Conservation (phyloP, 2,888 invertebrate genomes). For the Teleogryllus oceanicus region DNA sequence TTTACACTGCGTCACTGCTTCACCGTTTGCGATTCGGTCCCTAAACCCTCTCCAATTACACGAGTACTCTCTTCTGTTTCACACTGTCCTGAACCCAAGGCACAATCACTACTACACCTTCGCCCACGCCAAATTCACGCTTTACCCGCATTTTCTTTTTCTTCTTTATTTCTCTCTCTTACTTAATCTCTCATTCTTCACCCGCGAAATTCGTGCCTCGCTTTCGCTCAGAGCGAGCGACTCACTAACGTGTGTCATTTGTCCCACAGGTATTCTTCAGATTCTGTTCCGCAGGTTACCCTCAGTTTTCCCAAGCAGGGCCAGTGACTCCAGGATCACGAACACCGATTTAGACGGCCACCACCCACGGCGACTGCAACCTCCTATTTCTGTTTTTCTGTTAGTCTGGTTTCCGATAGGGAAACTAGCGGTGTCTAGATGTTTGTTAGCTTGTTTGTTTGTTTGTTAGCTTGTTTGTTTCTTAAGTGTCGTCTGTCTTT, state of each 20-base stretch:
- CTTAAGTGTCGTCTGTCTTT: slow-evolving; percentile 2
- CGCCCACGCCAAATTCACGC: neutral
- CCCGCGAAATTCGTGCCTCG: slow-evolving; percentile 1
- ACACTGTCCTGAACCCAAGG: neutral
- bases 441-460: slow-evolving; percentile 7
- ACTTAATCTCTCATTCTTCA: neutral
- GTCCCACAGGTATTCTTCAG: slow-evolving; percentile 9
- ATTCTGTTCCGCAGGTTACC: slow-evolving; percentile 1
- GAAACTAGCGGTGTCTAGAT: slow-evolving; percentile 9
- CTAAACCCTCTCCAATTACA: no score
- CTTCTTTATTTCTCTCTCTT: neutral
- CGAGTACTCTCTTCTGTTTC: neutral
- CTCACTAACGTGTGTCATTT: slow-evolving; percentile 1
- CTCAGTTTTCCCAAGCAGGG: slow-evolving; percentile 7
- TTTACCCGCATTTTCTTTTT: slow-evolving; percentile 9
- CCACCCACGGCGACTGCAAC: slow-evolving; percentile 18
- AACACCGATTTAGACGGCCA: slow-evolving; percentile 18
- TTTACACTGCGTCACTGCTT: no score
- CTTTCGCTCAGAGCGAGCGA: neutral
- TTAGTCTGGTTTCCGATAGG: slow-evolving; percentile 6
- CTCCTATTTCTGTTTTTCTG: slow-evolving; percentile 18
- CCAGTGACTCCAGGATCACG: neutral
- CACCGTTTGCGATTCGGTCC: no score
- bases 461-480: slow-evolving; percentile 18
- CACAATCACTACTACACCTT: neutral